Evolutionary conservation across 2,113 vertebrate genomes (phyloP).

Genomic region (Atherinomorus stipes): DNA sequence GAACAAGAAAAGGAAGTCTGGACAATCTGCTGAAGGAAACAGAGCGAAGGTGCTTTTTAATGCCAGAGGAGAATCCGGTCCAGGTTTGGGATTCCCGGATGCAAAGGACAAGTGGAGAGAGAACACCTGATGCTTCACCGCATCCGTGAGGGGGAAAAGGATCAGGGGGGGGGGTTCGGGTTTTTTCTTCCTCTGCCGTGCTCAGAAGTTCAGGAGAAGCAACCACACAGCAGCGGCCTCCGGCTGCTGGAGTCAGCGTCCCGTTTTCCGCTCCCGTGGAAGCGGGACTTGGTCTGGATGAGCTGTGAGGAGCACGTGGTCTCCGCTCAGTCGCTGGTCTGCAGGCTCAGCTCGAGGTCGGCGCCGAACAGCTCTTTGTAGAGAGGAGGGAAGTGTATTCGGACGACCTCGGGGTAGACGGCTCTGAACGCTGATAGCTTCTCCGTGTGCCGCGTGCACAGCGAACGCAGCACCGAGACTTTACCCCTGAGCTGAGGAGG

Average conservation of each 20-base stretch:
- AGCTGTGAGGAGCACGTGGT: not conserved
- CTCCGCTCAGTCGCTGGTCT: slow-evolving; percentile 84
- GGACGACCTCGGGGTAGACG: slow-evolving; percentile 92
- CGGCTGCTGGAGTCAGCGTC: not conserved
- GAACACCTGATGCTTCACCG: slow-evolving; percentile 2
- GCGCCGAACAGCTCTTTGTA: slow-evolving; percentile 95
- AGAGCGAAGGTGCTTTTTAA: not conserved
- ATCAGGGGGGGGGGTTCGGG: not conserved
- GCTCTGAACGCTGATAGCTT: slow-evolving; percentile 92
- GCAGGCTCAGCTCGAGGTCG: slow-evolving; percentile 91
- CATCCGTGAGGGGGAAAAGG: slow-evolving; percentile 14
- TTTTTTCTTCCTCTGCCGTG: too few relatives aligned
- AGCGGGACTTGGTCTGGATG: not conserved
- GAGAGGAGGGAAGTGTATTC: slow-evolving; percentile 93
- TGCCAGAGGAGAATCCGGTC: not conserved
- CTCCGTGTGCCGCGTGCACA: slow-evolving; percentile 93
- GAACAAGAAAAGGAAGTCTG: too few relatives aligned
- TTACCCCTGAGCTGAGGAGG: slow-evolving; percentile 91
- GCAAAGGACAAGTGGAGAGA: not conserved
- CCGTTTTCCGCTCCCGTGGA: slow-evolving; percentile 30
- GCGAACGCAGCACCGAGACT: slow-evolving; percentile 90
- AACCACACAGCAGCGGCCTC: not conserved
- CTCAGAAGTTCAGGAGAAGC: too few relatives aligned
- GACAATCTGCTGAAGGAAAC: too few relatives aligned
- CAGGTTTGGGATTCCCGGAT: not conserved